These are phyloP conservation scores for Hoplostethus atlanticus DNA, from an alignment of 2,797 vertebrate species.

Conservation along the genomic window DNA sequence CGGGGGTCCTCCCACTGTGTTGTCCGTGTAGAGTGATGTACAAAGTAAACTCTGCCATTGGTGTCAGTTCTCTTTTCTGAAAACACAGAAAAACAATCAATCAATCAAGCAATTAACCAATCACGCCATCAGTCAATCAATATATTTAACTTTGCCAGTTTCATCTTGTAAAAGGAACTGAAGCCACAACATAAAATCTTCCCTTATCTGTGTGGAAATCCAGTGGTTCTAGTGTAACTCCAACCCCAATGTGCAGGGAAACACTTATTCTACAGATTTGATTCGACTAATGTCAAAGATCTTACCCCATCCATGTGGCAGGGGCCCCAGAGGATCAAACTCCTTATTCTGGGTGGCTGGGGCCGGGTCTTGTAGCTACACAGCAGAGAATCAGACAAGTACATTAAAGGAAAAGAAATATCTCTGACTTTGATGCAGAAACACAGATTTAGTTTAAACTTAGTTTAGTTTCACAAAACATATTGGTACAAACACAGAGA, in stretches of 20 bases:
- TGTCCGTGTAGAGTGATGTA: conserved; percentile 94
- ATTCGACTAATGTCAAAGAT: background rate
- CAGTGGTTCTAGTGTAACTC: no score
- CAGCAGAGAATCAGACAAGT: conserved; percentile 4
- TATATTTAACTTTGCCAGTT: no score
- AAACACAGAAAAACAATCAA: conserved; percentile 9
- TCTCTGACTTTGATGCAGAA: background rate
- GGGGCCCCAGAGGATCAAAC: conserved; percentile 96
- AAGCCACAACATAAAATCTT: no score
- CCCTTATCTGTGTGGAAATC: no score
- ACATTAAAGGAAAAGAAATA: background rate
- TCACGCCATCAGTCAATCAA: no score
- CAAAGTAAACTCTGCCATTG: conserved; percentile 97
- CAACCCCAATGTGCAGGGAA: background rate
- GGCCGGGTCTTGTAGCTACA: conserved; percentile 90
- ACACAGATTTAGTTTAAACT: background rate
- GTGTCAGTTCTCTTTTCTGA: conserved; percentile 95
- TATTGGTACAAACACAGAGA: background rate
- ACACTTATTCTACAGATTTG: background rate
- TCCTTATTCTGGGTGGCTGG: conserved; percentile 92
- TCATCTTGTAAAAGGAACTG: no score
- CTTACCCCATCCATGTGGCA: conserved; percentile 98
- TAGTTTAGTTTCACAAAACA: background rate
- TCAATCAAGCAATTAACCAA: no score
- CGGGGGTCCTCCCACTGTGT: conserved; percentile 99